phyloP scores from a whole-genome alignment of 92 coral and sea anemone species.

The Micromussa lordhowensis region DNA sequence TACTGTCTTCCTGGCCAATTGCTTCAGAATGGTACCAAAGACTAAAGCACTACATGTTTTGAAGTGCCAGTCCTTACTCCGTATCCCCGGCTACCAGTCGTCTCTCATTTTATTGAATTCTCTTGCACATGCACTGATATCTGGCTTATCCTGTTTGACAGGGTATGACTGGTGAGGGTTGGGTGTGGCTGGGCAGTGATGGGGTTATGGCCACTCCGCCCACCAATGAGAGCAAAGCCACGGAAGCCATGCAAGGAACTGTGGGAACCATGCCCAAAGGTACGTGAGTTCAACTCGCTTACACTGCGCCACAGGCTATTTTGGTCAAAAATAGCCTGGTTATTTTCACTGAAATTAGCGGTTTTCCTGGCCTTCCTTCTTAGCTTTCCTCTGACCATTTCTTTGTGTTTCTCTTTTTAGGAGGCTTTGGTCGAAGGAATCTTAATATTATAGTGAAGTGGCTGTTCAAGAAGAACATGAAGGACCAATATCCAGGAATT shows the following conservation, averaged over 20 bases:
- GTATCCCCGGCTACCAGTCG: neutral
- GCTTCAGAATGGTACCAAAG: neutral
- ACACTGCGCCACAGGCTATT: neutral
- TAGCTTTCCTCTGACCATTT: neutral
- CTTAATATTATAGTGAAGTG: constrained; percentile 78
- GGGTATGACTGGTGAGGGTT: constrained; percentile 99
- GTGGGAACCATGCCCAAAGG: constrained; percentile 88
- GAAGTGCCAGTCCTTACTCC: neutral
- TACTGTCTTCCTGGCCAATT: neutral
- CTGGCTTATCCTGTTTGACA: constrained; percentile 2
- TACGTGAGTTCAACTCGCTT: constrained; percentile 1
- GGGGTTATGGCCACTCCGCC: constrained; percentile 88
- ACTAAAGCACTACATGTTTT: neutral
- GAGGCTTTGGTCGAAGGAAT: constrained; percentile 73
- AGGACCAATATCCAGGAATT: constrained; percentile 85
- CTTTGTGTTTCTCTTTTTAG: constrained; percentile 22
- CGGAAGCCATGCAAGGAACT: constrained; percentile 88
- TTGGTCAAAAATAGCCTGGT: neutral
- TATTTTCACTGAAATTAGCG: neutral
- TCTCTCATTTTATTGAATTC: neutral
- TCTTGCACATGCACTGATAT: neutral
- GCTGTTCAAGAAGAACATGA: constrained; percentile 49
- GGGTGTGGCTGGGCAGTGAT: constrained; percentile 98
- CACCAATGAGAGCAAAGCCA: constrained; percentile 71
- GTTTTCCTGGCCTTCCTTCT: neutral